Conservation (phyloP, 2,113 vertebrate genomes). For the Pygoscelis adeliae region DNA sequence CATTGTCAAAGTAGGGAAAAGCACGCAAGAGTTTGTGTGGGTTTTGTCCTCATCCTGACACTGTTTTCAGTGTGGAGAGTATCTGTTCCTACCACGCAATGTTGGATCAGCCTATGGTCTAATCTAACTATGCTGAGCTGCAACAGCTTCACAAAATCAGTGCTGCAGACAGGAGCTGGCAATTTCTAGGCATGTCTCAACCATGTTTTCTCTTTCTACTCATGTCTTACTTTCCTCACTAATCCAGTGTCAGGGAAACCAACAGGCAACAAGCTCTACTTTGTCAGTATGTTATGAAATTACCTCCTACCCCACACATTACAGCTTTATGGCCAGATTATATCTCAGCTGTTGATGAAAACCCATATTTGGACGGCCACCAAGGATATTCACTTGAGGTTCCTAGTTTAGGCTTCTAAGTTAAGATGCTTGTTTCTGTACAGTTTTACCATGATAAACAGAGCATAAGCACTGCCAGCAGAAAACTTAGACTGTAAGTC, state of each 20-base stretch:
- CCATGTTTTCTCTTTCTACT: neutral
- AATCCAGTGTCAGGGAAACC: neutral
- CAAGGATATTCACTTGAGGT: neutral
- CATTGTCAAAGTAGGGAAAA: neutral
- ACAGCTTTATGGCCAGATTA: neutral
- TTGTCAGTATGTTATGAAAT: neutral
- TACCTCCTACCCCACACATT: neutral
- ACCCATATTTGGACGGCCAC: neutral
- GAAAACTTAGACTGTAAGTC: neutral
- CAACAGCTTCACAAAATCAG: neutral
- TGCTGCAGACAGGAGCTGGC: neutral
- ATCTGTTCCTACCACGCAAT: neutral
- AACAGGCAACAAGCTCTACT: neutral
- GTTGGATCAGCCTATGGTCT: neutral
- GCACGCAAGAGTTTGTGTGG: neutral
- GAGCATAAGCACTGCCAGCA: neutral
- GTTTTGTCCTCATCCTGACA: neutral
- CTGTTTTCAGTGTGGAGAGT: neutral
- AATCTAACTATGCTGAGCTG: neutral
- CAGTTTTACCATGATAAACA: neutral
- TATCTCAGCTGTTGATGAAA: neutral
- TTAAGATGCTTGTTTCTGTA: neutral
- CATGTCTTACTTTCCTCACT: neutral
- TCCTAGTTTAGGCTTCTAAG: neutral
- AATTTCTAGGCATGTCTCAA: neutral